Evolutionary conservation across 2,888 invertebrate genomes (phyloP).

Genomic region (Cephonodes hylas): DNA sequence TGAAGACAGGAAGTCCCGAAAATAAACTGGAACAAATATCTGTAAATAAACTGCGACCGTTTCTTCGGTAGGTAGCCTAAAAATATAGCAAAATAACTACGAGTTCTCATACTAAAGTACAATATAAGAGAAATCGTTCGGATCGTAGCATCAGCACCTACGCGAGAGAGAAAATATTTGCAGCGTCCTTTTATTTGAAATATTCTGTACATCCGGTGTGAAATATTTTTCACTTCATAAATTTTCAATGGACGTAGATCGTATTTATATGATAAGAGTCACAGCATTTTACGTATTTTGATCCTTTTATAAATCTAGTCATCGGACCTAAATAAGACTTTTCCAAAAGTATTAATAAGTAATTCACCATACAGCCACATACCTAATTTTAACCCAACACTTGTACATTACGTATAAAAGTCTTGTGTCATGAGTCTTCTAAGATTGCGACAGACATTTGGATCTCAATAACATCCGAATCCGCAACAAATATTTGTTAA

Average conservation of each 20-base stretch:
- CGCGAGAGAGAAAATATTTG: background rate
- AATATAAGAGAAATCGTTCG: background rate
- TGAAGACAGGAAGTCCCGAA: conserved; percentile 71
- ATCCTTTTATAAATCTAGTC: too few species aligned
- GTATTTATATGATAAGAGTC: too few species aligned
- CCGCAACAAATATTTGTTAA: background rate
- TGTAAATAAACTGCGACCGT: conserved; percentile 67
- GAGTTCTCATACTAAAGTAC: background rate
- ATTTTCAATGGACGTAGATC: background rate
- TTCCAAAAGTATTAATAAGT: too few species aligned
- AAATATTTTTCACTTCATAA: background rate
- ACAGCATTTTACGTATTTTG: too few species aligned
- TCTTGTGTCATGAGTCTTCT: too few species aligned
- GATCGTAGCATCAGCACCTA: background rate
- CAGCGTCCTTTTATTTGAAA: conserved; percentile 3
- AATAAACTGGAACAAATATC: conserved; percentile 76
- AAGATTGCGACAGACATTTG: too few species aligned
- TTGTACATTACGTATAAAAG: too few species aligned
- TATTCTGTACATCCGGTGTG: background rate
- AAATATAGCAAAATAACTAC: conserved; percentile 7
- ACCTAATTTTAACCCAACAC: too few species aligned
- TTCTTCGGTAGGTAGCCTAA: conserved; percentile 44
- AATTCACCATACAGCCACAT: too few species aligned
- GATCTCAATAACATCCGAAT: too few species aligned
- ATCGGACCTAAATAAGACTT: too few species aligned